Conservation (phyloP, 23 tunicate genomes). For the Ciona savignyi region DNA sequence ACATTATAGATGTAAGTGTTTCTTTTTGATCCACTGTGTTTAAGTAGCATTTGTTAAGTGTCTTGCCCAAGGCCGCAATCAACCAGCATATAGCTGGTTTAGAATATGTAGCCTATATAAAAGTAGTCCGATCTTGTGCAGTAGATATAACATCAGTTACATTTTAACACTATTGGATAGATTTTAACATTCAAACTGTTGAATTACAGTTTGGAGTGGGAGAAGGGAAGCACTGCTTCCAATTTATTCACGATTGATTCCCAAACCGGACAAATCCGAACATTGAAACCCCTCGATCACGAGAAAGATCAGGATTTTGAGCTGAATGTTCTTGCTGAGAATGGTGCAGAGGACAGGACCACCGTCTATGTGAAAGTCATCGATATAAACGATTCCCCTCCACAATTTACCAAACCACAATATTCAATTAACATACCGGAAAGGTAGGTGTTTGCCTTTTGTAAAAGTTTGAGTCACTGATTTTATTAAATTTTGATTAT, state of each 20-base stretch:
- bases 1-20: too few relatives aligned
- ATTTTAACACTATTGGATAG: too few relatives aligned
- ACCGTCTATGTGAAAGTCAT: slow-evolving; percentile 24
- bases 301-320: slow-evolving; percentile 1
- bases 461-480: background rate
- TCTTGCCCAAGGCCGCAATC: too few relatives aligned
- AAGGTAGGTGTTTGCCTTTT: slow-evolving; percentile 10
- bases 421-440: slow-evolving; percentile 14
- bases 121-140: too few relatives aligned
- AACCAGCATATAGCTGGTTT: too few relatives aligned
- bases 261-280: slow-evolving; percentile 21
- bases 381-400: slow-evolving; percentile 50
- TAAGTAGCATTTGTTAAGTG: too few relatives aligned
- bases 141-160: too few relatives aligned
- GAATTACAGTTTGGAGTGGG: too few relatives aligned
- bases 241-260: slow-evolving; percentile 11
- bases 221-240: too few relatives aligned
- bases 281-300: slow-evolving; percentile 8
- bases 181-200: too few relatives aligned
- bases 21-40: too few relatives aligned
- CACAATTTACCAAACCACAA: slow-evolving; percentile 8
- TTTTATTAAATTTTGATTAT: background rate
- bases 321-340: slow-evolving; percentile 17
- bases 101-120: too few relatives aligned
- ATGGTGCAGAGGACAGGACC: slow-evolving; percentile 2